phyloP scores from a whole-genome alignment of 2,888 invertebrate genomes.

The Falcaria lacertinaria region DNA sequence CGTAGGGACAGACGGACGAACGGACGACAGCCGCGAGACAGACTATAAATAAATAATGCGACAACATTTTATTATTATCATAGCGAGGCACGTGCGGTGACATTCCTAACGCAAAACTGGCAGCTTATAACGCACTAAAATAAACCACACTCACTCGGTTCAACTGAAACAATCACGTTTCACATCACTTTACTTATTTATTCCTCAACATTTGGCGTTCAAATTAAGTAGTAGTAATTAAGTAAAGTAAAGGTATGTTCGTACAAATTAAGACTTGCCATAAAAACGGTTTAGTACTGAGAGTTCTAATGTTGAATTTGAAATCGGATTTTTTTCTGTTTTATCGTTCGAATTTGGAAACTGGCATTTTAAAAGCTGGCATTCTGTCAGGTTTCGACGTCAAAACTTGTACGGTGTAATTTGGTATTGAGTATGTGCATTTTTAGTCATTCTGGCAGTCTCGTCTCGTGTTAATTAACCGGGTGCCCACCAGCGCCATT shows the following conservation, averaged over 20 bases:
- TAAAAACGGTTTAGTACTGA: no score
- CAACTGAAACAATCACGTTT: conserved; percentile 9
- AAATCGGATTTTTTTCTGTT: background rate
- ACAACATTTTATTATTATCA: conserved; percentile 79
- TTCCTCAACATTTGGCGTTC: background rate
- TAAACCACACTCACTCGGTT: conserved; percentile 31
- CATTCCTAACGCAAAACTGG: conserved; percentile 62
- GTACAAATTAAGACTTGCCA: no score
- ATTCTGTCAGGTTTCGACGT: background rate
- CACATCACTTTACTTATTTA: background rate
- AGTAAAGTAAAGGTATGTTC: no score
- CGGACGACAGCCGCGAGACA: conserved; percentile 77
- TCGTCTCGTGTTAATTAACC: background rate
- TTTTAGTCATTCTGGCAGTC: background rate
- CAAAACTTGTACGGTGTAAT: background rate
- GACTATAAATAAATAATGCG: conserved; percentile 79
- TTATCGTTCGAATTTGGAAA: background rate
- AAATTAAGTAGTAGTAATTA: no score
- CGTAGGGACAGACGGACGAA: conserved; percentile 62
- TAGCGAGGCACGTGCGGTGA: conserved; percentile 72
- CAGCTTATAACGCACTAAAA: conserved; percentile 53
- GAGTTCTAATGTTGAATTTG: no score
- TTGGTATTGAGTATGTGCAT: background rate
- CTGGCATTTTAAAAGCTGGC: background rate
- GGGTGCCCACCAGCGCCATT: no score